These are phyloP conservation scores for Peromyscus attwateri DNA, from an alignment of 2,797 vertebrate genomes.

Conservation along the genomic window DNA sequence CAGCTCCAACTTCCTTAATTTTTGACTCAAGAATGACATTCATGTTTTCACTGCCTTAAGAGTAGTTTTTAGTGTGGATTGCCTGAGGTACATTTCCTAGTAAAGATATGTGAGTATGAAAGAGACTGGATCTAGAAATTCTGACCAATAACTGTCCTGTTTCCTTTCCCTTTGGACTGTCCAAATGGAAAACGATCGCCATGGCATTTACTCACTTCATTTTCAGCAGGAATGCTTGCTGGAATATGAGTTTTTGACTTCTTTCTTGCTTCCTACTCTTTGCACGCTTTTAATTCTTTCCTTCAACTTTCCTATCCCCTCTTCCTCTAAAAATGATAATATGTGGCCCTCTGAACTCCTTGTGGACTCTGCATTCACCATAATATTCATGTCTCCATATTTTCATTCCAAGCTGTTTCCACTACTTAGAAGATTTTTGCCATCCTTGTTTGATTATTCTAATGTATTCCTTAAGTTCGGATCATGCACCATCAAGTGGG, in stretches of 20 bases:
- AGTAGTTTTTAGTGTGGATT: neutral
- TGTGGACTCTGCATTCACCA: neutral
- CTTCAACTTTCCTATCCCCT: neutral
- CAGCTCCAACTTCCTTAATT: neutral
- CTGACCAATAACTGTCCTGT: neutral
- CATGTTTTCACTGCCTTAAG: neutral
- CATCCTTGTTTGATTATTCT: neutral
- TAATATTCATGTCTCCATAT: neutral
- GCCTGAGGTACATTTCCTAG: neutral
- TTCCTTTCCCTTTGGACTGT: neutral
- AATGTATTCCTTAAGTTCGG: neutral
- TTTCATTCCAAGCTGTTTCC: neutral
- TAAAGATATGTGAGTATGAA: neutral
- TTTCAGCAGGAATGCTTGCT: neutral
- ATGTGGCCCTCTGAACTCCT: neutral
- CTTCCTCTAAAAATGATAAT: neutral
- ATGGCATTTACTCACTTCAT: neutral
- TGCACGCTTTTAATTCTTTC: neutral
- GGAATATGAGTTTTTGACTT: constrained; percentile 1
- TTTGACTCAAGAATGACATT: neutral
- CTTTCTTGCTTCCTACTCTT: neutral
- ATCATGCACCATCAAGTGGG: neutral
- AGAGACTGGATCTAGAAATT: neutral
- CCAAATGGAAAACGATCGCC: neutral
- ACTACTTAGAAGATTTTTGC: neutral